Evolutionary conservation across 2,113 vertebrate species (phyloP), one percentile per base, ranked within the genome.

Genomic region (Hippocampus guttulatus): DNA sequence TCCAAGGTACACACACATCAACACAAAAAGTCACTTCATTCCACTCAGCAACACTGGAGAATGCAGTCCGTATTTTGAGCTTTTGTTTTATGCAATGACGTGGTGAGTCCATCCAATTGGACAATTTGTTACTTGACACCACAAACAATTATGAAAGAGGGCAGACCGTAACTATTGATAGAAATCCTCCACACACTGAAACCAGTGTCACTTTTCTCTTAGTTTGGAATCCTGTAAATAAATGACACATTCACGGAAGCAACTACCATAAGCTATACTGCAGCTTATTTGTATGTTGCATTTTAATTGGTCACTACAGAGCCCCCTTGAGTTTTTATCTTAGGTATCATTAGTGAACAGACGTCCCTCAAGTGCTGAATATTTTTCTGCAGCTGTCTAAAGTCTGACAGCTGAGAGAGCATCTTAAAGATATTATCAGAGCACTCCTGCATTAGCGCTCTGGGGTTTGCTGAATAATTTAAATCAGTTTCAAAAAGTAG

Each of bases 1-100:
- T 92, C 93, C 87, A 96, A 98, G 95, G 96, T 98, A 92, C 12
- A n/a, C 66, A 54, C 65, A 10, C 16, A 12, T 5, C 10, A 11
- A 8, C 20, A 52, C 10, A 7, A 52, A 11, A 38, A 52, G 54
- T 54, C 3, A 66, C 61, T 33, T 33, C 7, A 38, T 52, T 49
- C 47, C 54, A 23, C 47, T 64, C 52, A 58, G 40, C 18, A 16
- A 15, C n/a, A n/a, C 2, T 10, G 25, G 25, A 11, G 55, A 25
- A 55, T 43, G 11, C 40, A 41, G 9, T 45, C n/a, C 2, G 2
- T 47, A 25, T 65, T 47, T 65, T 25, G n/a, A 47, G 64, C 16
- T 65, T 65, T 8, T 64, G 70, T 65, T 65, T 76, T 7, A 58
- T 61, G 43, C 23, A n/a, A 69, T 78, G 75, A 66, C 70, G 67